Base-by-base conservation (phyloP, 2,113 vertebrate species). In the Tragulus kanchil region DNA sequence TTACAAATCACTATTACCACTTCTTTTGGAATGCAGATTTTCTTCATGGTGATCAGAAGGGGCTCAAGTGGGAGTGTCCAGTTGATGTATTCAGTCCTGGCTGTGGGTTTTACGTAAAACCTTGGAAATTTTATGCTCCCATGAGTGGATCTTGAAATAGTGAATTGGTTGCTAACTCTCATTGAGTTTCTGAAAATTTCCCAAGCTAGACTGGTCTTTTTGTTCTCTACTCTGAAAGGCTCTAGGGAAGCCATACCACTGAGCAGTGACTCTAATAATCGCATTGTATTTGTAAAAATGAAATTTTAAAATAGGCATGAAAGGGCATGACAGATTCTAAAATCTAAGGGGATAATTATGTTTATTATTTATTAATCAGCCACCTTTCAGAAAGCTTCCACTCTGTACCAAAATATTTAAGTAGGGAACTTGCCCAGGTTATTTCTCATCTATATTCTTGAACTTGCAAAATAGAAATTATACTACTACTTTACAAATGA, bases 101-200 rank as follows among this genome's bases (percentile, higher is more conserved):
- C 48, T 62, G 4, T 50, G 26, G 3, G 31, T 89, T 94, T 89
- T 69, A 58, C 92, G 42, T 25, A 54, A 91, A 54, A 16, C 0
- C 28, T 78, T 26, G 17, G 25, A 92, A 85, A 52, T 17, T 19
- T 85, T 28, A 19, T 65, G 58, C 2, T 90, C 15, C 45, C 14
- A 2, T 59, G 13, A 86, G 21, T 73, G 13, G 31, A 3, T 15
- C 25, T 95, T 65, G 48, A 89, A 58, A 85, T 69, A 8, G 16
- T 89, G 31, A 82, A 69, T 85, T 48, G 67, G 56, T 67, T 58
- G 23, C 52, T 42, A 71, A 7, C 17, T 81, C 42, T 77, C 54
- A 45, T 58, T 31, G 78, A 81, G 21, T 93, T 86, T 10, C 56
- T 67, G 86, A 56, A 82, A 65, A 71, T 89, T 92, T 94, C 19